A percentile compares a stretch with the other conserved stretches of the same genome.
These are phyloP conservation scores for Cichlasoma orientale DNA, from an alignment of 2,797 vertebrate species.

Conservation along the genomic window DNA sequence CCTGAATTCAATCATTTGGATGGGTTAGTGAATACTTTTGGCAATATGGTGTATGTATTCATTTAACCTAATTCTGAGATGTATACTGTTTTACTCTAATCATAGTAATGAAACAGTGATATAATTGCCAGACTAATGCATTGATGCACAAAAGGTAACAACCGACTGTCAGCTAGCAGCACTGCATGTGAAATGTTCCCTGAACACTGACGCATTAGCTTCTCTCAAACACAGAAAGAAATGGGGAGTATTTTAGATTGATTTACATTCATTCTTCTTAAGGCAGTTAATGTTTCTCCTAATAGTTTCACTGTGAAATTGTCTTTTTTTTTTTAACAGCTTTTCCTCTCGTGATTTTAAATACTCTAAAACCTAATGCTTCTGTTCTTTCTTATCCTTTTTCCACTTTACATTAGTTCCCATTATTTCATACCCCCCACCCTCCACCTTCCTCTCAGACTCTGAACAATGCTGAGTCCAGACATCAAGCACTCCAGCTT, in stretches of 20 bases:
- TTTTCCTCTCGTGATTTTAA: background rate
- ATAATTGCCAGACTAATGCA: background rate
- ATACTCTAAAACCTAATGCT: background rate
- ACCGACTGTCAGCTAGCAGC: background rate
- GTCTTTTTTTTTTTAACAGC: background rate
- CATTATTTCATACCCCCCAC: background rate
- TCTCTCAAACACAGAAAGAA: background rate
- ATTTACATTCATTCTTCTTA: background rate
- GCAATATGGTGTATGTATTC: background rate
- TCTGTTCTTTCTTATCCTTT: background rate
- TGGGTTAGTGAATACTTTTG: no score
- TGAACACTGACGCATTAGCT: background rate
- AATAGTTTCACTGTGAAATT: background rate
- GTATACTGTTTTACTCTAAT: background rate
- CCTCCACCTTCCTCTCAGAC: background rate
- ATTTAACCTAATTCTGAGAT: background rate
- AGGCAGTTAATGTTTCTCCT: background rate
- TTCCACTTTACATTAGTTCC: constrained; percentile 14
- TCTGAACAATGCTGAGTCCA: constrained; percentile 37
- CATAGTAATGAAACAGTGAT: background rate
- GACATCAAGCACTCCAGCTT: constrained; percentile 13
- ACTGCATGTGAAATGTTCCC: background rate
- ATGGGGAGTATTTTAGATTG: background rate
- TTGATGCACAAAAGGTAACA: background rate
- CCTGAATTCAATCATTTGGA: no score